A percentile compares a stretch with the other conserved stretches of the same genome.
These are phyloP conservation scores for Orchestia grillus DNA, from an alignment of 1,140 invertebrate species.

Conservation along the genomic window DNA sequence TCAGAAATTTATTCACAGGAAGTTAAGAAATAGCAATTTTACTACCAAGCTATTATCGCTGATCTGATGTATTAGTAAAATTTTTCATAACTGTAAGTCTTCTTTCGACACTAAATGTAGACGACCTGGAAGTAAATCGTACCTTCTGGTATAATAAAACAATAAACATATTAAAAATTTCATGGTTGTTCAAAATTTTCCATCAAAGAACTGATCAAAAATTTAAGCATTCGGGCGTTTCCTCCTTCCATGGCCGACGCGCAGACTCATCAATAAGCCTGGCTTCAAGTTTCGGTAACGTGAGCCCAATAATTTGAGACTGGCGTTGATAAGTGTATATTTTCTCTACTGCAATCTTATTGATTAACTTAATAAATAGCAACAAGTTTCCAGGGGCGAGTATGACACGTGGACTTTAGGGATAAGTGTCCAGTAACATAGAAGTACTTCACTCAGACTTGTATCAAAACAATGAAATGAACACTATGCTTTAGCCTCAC, in stretches of 20 bases:
- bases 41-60: no score
- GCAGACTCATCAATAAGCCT: not conserved
- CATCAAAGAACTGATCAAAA: not conserved
- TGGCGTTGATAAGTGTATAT: not conserved
- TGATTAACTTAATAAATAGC: not conserved
- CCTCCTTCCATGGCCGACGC: not conserved
- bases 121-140: not conserved
- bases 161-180: not conserved
- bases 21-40: no score
- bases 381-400: not conserved
- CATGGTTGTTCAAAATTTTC: not conserved
- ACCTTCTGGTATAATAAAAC: not conserved
- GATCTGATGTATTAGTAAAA: no score
- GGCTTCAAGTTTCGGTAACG: not conserved
- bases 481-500: not conserved
- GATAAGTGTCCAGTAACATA: not conserved
- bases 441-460: not conserved
- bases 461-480: not conserved
- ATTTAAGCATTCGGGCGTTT: not conserved
- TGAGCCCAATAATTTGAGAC: not conserved
- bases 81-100: no score
- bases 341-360: not conserved
- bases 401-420: not conserved
- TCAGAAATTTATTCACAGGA: no score
- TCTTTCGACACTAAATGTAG: no score